Base-by-base conservation (phyloP, 1,140 invertebrate species). In the Zaprionus inermis region DNA sequence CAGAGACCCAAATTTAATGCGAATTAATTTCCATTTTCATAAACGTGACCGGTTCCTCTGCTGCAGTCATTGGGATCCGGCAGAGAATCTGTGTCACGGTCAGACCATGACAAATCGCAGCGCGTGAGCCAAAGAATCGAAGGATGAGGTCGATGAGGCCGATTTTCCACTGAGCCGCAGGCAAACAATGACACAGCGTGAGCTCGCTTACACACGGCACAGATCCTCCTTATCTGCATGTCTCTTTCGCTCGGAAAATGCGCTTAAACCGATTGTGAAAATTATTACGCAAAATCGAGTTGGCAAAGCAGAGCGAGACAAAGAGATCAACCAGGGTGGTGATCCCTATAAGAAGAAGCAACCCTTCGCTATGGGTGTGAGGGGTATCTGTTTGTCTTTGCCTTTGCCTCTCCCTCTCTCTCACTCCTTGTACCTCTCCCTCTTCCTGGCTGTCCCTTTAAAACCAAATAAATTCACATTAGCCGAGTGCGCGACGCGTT, bases 251-350 rank as follows among this genome's bases (percentile, higher is more conserved):
- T 66, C n/a, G 49, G 66, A 52, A 71, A 72, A 61, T 72, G 61
- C 64, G 55, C 64, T 61, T 88, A 88, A 86, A 78, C 77, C 73
- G 84, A 84, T 83, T 52, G 65, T 65, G 84, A 68, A 68, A 70
- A 80, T 88, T 88, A 88, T 88, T 88, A 90, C 83, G 83, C 83
- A 89, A 88, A 88, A 89, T 88, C 65, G 70, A 80, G 84, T 64
- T 74, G 67, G 1, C 30, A 79, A 79, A 83, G 68, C 16, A 16
- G 32, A 58, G n/a, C n/a, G 24, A 28, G 10, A 49, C 18, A 41
- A 24, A 49, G 30, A 44, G 59, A 58, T 54, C 41, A 22, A 28
- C 22, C 4, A 20, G 20, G n/a, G 28, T 20, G 24, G 34, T 34
- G 24, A 36, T 12, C 41, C 9, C 38, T 44, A 44, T 2, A 16